These are phyloP conservation scores for Mustelus asterias DNA, from an alignment of 2,113 vertebrate species.

Conservation along the genomic window DNA sequence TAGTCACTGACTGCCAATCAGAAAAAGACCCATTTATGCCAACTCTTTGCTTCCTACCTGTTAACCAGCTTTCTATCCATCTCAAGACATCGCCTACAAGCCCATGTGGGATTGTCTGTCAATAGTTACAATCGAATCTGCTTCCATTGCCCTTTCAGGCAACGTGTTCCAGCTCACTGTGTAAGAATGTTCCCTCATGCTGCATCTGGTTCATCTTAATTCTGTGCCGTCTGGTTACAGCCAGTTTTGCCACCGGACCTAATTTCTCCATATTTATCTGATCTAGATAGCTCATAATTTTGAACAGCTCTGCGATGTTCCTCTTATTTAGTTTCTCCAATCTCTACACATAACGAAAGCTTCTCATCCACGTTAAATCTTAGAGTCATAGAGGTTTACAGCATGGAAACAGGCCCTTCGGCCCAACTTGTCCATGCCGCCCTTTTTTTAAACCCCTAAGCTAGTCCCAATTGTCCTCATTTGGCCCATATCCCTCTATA, in stretches of 20 bases:
- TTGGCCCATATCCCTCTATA: too few relatives aligned
- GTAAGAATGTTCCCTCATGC: background rate
- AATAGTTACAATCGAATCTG: background rate
- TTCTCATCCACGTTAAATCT: background rate
- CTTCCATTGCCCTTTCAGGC: background rate
- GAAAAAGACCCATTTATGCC: too few relatives aligned
- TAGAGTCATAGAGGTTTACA: too few relatives aligned
- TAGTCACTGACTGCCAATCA: too few relatives aligned
- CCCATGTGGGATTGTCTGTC: background rate
- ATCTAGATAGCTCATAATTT: background rate
- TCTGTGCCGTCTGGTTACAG: background rate
- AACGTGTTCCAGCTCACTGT: background rate
- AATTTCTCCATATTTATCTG: background rate
- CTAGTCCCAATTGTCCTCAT: too few relatives aligned
- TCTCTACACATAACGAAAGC: background rate
- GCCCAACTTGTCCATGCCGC: too few relatives aligned
- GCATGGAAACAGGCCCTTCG: too few relatives aligned
- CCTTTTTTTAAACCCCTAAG: too few relatives aligned
- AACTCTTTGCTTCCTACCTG: too few relatives aligned
- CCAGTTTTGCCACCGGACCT: background rate
- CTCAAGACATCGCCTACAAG: too few relatives aligned
- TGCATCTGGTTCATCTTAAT: background rate
- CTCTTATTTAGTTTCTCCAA: background rate
- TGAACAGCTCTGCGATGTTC: background rate
- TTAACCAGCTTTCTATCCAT: too few relatives aligned